Percentiles rank a stretch among this genome's conserved stretches.
Evolutionary conservation across 2,113 vertebrate genomes (phyloP).

Genomic region (Odontophorus gujanensis): DNA sequence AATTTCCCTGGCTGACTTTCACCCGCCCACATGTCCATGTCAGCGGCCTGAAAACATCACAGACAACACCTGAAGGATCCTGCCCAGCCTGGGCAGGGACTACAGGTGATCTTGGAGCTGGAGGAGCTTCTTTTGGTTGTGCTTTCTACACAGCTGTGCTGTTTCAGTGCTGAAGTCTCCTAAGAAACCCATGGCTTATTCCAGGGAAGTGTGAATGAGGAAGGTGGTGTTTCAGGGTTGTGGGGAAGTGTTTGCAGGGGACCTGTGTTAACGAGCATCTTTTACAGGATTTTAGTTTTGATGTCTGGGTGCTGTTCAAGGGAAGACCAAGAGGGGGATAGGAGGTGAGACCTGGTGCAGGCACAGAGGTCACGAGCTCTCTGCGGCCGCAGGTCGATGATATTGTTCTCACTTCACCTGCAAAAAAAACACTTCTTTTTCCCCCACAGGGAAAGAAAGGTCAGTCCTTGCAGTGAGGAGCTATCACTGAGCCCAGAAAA

Average conservation of each 20-base stretch:
- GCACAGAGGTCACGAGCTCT: not conserved
- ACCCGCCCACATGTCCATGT: not conserved
- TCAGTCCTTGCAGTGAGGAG: not conserved
- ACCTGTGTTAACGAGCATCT: not conserved
- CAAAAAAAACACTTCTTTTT: not conserved
- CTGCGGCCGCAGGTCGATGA: not conserved
- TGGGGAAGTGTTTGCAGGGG: not conserved
- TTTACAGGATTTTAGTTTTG: not conserved
- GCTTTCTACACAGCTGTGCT: not conserved
- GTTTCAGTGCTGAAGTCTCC: not conserved
- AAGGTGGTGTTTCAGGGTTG: not conserved
- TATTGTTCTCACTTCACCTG: not conserved
- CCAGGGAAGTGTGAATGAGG: not conserved
- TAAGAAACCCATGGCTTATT: not conserved
- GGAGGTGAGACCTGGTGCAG: not conserved
- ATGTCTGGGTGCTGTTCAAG: rapidly evolving
- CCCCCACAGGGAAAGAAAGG: not conserved
- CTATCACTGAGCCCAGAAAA: not conserved
- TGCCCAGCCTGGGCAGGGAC: not conserved
- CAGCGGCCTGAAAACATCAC: not conserved
- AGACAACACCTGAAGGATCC: not conserved
- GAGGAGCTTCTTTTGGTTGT: not conserved
- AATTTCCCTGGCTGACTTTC: not conserved
- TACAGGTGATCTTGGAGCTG: not conserved
- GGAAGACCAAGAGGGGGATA: not conserved